Evolutionary conservation across 2,888 invertebrate species (phyloP), one percentile per base, ranked within the genome.

Genomic region (Acanthosepion esculentum): DNA sequence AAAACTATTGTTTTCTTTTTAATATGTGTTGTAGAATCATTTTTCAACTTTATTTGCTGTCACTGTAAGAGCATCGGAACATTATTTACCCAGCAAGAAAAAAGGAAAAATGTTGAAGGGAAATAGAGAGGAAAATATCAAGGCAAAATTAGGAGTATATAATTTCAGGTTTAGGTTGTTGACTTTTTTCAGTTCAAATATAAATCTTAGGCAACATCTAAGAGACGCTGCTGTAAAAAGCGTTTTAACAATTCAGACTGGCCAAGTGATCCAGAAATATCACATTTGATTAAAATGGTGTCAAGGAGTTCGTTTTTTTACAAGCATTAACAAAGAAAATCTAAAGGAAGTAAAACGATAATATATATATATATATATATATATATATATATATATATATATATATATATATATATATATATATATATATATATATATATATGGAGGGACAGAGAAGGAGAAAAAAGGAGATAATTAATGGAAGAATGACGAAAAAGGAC

Each of bases 21-120:
- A 59, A 59, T 59, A 59, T 59, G 23, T 20, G n/a, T 1, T n/a
- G 78, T 78, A 12, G 4, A n/a, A 18, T 33, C n/a, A 78, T 78
- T 78, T n/a, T 78, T 78, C n/a, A 78, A 78, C n/a, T 78, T 78
- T 78, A 78, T 78, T 78, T 33, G n/a, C 78, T 78, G 78, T 78
- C 78, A 78, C 78, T n/a, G 78, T 33, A 78, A 12, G 78, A 78
- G n/a, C 12, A 33, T 15, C n/a, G 78, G 78, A 78, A 78, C n/a
- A 78, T 78, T 78, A 78, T 78, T 78, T 78, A 33, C 33, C 78
- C n/a, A n/a, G n/a, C 12, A 12, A 78, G n/a, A n/a, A n/a, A n/a
- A 12, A 10, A 78, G 10, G 33, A 78, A 78, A 78, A 78, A 78
- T 5, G 15, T n/a, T 33, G 5, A 7, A 78, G 6, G 78, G n/a